Evolutionary conservation across 2,888 invertebrate species (phyloP).

Genomic region (Eucera pruinosa): DNA sequence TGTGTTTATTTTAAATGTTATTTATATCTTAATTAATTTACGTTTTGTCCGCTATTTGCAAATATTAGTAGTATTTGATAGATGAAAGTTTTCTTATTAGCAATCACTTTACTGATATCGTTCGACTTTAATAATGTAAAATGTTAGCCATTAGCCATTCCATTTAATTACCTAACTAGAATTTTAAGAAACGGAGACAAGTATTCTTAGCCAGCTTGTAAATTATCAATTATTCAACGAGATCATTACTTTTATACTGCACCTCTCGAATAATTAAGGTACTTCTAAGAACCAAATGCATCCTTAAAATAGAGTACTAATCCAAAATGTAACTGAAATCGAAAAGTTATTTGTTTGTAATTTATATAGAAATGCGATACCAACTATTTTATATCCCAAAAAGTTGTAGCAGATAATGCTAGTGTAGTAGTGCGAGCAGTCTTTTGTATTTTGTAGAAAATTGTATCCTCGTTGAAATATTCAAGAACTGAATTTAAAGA

Average conservation of each 20-base stretch:
- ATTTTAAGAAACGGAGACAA: not conserved
- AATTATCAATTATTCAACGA: slow-evolving; percentile 17
- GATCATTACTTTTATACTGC: slow-evolving; percentile 24
- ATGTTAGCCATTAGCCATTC: slow-evolving; percentile 13
- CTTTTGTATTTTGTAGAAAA: slow-evolving; percentile 39
- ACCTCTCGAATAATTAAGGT: slow-evolving; percentile 14
- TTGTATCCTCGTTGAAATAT: slow-evolving; percentile 35
- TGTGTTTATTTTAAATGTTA: slow-evolving; percentile 1
- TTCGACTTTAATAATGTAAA: slow-evolving; percentile 2
- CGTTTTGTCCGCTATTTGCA: not conserved
- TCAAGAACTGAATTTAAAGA: slow-evolving; percentile 18
- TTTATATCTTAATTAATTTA: slow-evolving; percentile 2
- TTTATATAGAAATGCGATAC: slow-evolving; percentile 16
- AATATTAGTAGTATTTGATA: not conserved
- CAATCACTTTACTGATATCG: slow-evolving; percentile 3
- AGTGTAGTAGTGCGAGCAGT: not conserved
- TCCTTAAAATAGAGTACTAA: not conserved
- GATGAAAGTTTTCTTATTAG: not conserved
- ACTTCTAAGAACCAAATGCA: slow-evolving; percentile 19
- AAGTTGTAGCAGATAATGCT: slow-evolving; percentile 13
- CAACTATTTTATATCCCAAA: slow-evolving; percentile 44
- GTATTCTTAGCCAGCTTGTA: not conserved
- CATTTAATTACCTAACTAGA: slow-evolving; percentile 7
- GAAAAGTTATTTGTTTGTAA: slow-evolving; percentile 26
- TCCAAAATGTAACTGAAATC: slow-evolving; percentile 4